Evolutionary conservation across 2,797 vertebrate genomes (phyloP).

Genomic region (Brachymystax lenok): DNA sequence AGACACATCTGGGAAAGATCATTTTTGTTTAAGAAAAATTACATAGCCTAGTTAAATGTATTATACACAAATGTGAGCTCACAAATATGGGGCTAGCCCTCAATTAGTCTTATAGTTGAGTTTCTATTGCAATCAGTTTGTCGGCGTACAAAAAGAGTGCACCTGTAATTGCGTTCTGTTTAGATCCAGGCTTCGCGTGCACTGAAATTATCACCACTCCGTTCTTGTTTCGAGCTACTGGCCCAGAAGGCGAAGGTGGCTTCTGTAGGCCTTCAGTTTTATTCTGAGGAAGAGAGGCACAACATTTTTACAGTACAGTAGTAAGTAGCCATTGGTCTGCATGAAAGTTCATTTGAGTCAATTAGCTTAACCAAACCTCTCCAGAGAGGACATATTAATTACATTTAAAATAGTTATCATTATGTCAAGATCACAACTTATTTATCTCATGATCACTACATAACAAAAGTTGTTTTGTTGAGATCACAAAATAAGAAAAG

Average conservation of each 20-base stretch:
- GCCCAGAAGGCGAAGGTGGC: slow-evolving; percentile 45
- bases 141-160: neutral
- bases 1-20: slow-evolving; percentile 75
- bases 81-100: neutral
- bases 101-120: neutral
- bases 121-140: neutral
- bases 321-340: neutral
- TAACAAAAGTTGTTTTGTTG: too few species aligned
- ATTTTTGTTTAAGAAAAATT: neutral
- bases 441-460: too few species aligned
- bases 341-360: neutral
- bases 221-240: slow-evolving; percentile 74
- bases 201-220: slow-evolving; percentile 79
- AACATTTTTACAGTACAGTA: neutral
- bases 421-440: too few species aligned
- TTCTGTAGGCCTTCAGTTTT: slow-evolving; percentile 46
- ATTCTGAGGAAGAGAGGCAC: slow-evolving; percentile 28
- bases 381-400: too few species aligned
- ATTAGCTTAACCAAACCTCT: neutral
- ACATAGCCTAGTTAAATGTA: neutral
- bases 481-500: too few species aligned
- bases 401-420: too few species aligned
- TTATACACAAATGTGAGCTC: too few species aligned
- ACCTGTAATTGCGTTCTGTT: slow-evolving; percentile 87
- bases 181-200: slow-evolving; percentile 87